phyloP scores from a whole-genome alignment of 2,113 vertebrate species.

The Aspidoscelis tigris region DNA sequence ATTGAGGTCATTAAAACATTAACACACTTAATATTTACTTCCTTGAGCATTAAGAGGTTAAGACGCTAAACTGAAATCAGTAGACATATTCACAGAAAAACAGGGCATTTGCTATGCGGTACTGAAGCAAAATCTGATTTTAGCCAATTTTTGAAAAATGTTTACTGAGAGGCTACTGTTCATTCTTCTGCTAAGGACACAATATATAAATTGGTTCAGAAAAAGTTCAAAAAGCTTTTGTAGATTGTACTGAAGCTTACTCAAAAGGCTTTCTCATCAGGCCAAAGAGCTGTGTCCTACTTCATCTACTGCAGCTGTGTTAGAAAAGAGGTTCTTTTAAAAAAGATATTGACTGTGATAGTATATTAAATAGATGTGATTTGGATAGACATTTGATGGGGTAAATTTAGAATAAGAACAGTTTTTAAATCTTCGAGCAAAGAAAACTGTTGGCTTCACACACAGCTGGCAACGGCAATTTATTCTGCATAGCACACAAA shows the following conservation, averaged over 20 bases:
- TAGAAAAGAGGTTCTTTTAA: constrained; percentile 47
- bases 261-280: constrained; percentile 26
- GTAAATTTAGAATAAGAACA: constrained; percentile 7
- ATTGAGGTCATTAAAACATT: no score
- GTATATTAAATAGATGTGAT: constrained; percentile 31
- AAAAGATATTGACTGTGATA: constrained; percentile 57
- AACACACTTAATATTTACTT: background rate
- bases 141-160: constrained; percentile 35
- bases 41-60: constrained; percentile 4
- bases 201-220: constrained; percentile 36
- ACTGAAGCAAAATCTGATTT: constrained; percentile 37
- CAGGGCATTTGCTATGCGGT: constrained; percentile 43
- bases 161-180: constrained; percentile 56
- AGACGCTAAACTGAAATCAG: constrained; percentile 30
- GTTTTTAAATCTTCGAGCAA: background rate
- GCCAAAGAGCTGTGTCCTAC: constrained; percentile 35
- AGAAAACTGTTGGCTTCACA: background rate
- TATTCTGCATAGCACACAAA: background rate
- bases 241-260: constrained; percentile 58
- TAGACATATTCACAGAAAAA: constrained; percentile 34
- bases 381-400: background rate
- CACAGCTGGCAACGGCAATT: background rate
- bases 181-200: constrained; percentile 53
- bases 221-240: constrained; percentile 63
- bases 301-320: constrained; percentile 67